Base-by-base conservation (phyloP, 1,140 invertebrate species). In the Drosophila bocki region DNA sequence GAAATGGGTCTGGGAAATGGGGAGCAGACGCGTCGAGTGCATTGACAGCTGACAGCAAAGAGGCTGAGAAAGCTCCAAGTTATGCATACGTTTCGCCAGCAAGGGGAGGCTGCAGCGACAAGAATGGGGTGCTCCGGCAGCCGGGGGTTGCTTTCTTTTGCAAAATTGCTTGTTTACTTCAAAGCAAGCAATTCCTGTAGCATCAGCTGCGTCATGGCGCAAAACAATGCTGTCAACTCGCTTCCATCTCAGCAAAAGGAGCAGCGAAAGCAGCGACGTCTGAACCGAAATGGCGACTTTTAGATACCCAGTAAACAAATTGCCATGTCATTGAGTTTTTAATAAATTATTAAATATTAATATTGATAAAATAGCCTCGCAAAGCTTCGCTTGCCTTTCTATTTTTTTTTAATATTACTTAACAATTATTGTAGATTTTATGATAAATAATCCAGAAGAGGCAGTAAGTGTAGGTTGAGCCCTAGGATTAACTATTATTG, bases 111-210 rank as follows among this genome's bases (percentile, higher is more conserved):
- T 37, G 19, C 19, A 22, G 51, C 33, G 19, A 15, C 57, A 58
- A 32, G 44, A 3, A 45, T 26, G 37, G 37, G 35, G 42, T 37
- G 54, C 41, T 15, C 48, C 11, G n/a, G 57, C 44, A 13, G 63
- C 59, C 50, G 47, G 35, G 53, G 44, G 35, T 51, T 72, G 81
- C 54, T 67, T 65, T 74, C 80, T 79, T 80, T 83, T 72, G 61
- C 74, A 72, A 88, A 90, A 88, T 88, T 88, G 84, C 84, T 88
- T 88, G 84, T 88, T 88, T 88, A 88, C 84, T 88, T 88, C 84
- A 88, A 88, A 88, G 84, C 81, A 71, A 84, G 84, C 80, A 78
- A 81, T 80, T 88, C 74, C 79, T 90, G 80, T 67, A 90, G 84
- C 84, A 88, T 88, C 84, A 88, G 84, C 83, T 87, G 84, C 74